Base-by-base conservation (phyloP, 2,797 vertebrate species). In the Lepidocolaptes lacrymiger region DNA sequence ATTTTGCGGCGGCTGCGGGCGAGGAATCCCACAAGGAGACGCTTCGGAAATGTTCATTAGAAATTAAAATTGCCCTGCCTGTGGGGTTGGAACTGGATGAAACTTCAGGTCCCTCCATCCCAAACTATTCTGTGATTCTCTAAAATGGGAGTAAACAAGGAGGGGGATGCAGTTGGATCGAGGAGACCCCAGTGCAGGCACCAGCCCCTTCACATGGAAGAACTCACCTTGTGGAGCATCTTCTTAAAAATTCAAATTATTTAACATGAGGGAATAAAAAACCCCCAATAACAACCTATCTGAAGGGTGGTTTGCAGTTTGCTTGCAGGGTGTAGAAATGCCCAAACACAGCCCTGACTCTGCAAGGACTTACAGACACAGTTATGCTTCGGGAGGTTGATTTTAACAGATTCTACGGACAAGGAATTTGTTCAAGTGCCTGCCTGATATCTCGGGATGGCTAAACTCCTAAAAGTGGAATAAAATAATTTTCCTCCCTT, bases 351-450 rank as follows among this genome's bases (percentile, higher is more conserved):
- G 10, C 44, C 30, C 14, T 0, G 0, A 1, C 66, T 83, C 64
- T 55, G 26, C 84, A 64, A 52, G 19, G 49, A 58, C 1, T 5
- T n/a, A 34, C 0, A 1, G 20, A 14, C 56, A 22, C 0, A 0
- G 32, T 41, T 56, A 26, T 1, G 0, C 14, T 84, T 76, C 14
- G 39, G 55, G n/a, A 58, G 48, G 48, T 21, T 46, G 56, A 46
- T 86, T 89, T 76, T 32, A 71, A 69, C 27, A 54, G 49, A 61
- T 72, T 8, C 32, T 39, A 3, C 0, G 0, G 41, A 34, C 13
- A 18, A 52, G 8, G 22, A 73, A 59, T 63, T 69, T 80, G 7
- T 71, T 61, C 48, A 20, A 84, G 30, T 10, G 32, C 15, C 34
- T 48, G 9, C 56, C 48, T 80, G 66, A 22, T 66, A 56, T 21